Conservation (phyloP, 2,888 invertebrate genomes). For the Emmelina monodactyla region DNA sequence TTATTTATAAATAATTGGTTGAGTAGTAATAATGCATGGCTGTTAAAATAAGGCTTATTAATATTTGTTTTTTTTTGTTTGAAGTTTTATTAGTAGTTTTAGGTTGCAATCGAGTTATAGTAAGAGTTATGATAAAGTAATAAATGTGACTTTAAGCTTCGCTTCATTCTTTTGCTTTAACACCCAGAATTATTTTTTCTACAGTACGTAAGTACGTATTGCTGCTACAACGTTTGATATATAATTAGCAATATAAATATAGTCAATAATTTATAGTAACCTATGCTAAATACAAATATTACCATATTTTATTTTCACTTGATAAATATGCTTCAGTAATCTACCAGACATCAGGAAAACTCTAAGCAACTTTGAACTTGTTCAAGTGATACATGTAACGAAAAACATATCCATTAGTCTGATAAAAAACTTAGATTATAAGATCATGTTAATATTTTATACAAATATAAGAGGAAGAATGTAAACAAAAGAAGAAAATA, state of each 20-base stretch:
- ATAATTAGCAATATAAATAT: too few species aligned
- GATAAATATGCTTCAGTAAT: not conserved
- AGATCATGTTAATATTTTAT: not conserved
- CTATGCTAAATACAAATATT: too few species aligned
- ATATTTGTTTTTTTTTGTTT: not conserved
- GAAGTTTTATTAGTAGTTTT: not conserved
- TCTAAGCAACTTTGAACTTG: conserved; percentile 14
- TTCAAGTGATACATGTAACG: conserved; percentile 49
- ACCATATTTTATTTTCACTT: not conserved
- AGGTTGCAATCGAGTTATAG: not conserved
- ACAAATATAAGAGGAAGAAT: too few species aligned
- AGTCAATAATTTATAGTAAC: too few species aligned
- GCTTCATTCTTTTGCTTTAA: not conserved
- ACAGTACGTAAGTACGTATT: too few species aligned
- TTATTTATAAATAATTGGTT: not conserved
- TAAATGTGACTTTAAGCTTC: conserved; percentile 3
- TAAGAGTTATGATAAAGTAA: conserved; percentile 1
- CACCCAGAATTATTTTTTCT: too few species aligned
- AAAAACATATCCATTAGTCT: conserved; percentile 61
- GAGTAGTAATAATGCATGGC: not conserved
- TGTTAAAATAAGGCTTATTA: not conserved
- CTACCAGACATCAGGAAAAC: not conserved
- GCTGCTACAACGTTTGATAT: too few species aligned
- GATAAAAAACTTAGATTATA: conserved; percentile 17
- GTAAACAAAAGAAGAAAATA: too few species aligned